These are phyloP conservation scores for Lithophane semibrunnea DNA, from an alignment of 2,888 invertebrate genomes.

Conservation along the genomic window DNA sequence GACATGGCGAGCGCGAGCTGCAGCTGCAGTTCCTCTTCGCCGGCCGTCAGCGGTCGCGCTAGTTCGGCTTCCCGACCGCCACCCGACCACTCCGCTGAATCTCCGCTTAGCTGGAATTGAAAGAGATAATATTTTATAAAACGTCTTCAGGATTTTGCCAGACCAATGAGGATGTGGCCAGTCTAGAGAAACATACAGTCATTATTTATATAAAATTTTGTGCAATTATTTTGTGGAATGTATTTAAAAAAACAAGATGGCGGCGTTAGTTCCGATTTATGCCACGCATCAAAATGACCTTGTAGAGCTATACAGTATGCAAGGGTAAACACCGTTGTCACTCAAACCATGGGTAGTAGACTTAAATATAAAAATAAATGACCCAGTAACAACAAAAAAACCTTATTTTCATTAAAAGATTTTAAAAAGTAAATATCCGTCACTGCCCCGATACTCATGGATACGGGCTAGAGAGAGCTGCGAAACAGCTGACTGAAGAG, in stretches of 20 bases:
- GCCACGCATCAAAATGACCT: too few species aligned
- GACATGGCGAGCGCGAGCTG: slow-evolving; percentile 99
- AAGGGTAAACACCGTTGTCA: too few species aligned
- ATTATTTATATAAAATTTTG: not conserved
- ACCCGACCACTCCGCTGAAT: slow-evolving; percentile 77
- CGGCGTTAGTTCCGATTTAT: not conserved
- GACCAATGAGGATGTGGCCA: not conserved
- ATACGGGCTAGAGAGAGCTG: too few species aligned
- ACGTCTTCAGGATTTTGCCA: not conserved
- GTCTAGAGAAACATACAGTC: not conserved
- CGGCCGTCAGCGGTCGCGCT: slow-evolving; percentile 98
- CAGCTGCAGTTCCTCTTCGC: slow-evolving; percentile 99
- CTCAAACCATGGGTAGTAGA: too few species aligned
- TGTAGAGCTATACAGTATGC: too few species aligned
- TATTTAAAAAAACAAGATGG: not conserved
- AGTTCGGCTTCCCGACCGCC: slow-evolving; percentile 93
- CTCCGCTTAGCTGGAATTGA: slow-evolving; percentile 68
- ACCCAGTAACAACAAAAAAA: too few species aligned
- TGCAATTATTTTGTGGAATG: not conserved
- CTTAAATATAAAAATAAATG: too few species aligned
- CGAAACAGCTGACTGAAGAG: too few species aligned
- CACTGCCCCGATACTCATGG: too few species aligned
- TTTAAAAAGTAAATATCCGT: too few species aligned
- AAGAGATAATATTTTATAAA: not conserved
- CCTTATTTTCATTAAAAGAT: too few species aligned